phyloP scores from a whole-genome alignment of 2,888 invertebrate genomes.

The Chloroclysta siterata region DNA sequence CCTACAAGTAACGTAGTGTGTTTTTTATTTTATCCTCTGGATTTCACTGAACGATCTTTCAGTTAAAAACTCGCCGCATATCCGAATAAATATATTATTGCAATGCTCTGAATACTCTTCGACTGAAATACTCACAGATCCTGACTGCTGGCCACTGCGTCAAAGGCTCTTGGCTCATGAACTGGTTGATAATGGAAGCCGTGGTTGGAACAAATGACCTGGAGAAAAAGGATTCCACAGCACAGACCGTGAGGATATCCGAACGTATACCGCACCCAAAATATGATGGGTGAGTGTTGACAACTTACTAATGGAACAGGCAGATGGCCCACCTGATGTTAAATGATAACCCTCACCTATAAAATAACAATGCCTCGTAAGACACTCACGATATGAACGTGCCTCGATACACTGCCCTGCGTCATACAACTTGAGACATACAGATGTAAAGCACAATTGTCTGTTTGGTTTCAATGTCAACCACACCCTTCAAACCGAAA shows the following conservation, averaged over 20 bases:
- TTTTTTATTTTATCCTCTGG: too few relatives aligned
- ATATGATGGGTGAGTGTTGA: slow-evolving; percentile 68
- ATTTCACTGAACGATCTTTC: background rate
- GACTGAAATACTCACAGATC: slow-evolving; percentile 7
- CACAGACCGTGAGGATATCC: slow-evolving; percentile 64
- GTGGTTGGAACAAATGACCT: slow-evolving; percentile 77
- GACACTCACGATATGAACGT: too few relatives aligned
- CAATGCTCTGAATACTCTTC: slow-evolving; percentile 1
- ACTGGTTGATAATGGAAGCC: slow-evolving; percentile 72
- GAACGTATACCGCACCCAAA: slow-evolving; percentile 72
- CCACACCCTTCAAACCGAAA: too few relatives aligned
- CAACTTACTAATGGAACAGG: too few relatives aligned
- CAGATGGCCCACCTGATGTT: too few relatives aligned
- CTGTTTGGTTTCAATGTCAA: too few relatives aligned
- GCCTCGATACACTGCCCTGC: too few relatives aligned
- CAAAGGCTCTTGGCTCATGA: slow-evolving; percentile 61
- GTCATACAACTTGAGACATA: too few relatives aligned
- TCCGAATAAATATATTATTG: background rate
- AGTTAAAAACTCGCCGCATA: background rate
- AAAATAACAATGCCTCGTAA: too few relatives aligned
- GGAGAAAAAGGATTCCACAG: slow-evolving; percentile 57
- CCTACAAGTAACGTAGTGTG: too few relatives aligned
- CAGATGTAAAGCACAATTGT: too few relatives aligned
- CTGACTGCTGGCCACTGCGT: slow-evolving; percentile 79
- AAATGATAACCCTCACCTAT: too few relatives aligned